Evolutionary conservation across 2,888 invertebrate genomes (phyloP), one percentile per base, ranked within the genome.

Genomic region (Drosophila leonis): DNA sequence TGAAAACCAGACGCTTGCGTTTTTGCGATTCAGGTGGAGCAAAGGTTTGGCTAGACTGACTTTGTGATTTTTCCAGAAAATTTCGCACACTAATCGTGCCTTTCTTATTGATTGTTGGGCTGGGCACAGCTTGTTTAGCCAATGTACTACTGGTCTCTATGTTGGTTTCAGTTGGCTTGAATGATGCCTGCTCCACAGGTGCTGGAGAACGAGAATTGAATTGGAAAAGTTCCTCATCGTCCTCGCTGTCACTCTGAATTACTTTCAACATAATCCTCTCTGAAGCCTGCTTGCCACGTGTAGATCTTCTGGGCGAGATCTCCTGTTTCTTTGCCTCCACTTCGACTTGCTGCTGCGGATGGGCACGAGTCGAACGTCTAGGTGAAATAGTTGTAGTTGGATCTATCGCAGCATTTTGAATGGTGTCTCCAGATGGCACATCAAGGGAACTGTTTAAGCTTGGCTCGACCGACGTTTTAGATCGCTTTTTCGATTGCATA

Each of bases 1-100:
- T 80, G 27, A 92, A 73, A 1, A 82, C 83, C 10, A 87, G 65
- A 7, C 91, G 86, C 57, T 92, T 92, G 0, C 67, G 71, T 0
- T 71, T 57, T 12, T 76, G 66, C 0, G 70, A 15, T 33, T 71
- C 44, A 10, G 49, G 24, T 39, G n/a, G 65, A 37, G 35, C 60
- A 46, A 13, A n/a, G 8, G 18, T 35, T 35, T 69, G 63, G 46
- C 37, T 65, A 1, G 4, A 20, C n/a, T 48, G 63, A 24, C 52
- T 65, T 52, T 88, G 89, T 1, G 90, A 80, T 33, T 90, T 91
- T 55, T 85, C 78, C 0, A 91, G 51, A 42, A 92, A 91, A 18
- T 88, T 86, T 0, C 78, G 65, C 6, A 78, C 78, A 62, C 68
- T 75, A 6, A 72, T 73, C 33, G 33, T 59, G 31, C 31, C 29